Base-by-base conservation (phyloP, 2,888 invertebrate genomes). In the Tuberolachnus salignus region DNA sequence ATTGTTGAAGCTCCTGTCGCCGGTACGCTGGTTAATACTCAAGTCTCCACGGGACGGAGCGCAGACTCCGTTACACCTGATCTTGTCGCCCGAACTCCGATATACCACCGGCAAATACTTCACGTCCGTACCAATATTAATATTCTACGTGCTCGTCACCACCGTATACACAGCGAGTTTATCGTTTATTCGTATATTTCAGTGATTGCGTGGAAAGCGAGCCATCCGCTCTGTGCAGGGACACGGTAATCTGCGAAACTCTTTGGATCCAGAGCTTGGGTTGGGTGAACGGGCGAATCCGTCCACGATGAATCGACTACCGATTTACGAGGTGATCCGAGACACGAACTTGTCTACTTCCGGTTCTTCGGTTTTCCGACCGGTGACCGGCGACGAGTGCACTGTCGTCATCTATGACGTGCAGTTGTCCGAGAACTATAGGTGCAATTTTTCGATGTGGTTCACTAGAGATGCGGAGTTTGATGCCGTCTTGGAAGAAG, bases 321-420 rank as follows among this genome's bases (percentile, higher is more conserved):
- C 74, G 14, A 23, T 74, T 21, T 42, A 14, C 19, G 66, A 66
- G 44, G 23, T 66, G 23, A 6, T 53, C 21, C 46, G 69, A 59
- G 80, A 67, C 46, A 19, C 44, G 51, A 69, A 57, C n/a, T 64
- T 59, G 23, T 66, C 51, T n/a, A 70, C 23, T 21, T 11, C 34
- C 75, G 6, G 23, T 2, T 23, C 16, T 19, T 69, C 75, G 23
- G 14, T 82, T 59, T 70, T 64, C 73, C 49, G 59, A 67, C 34
- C 74, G 55, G 23, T 64, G 74, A 53, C 49, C 34, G 67, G 51
- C 53, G 66, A 73, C 66, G 63, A 55, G 71, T 66, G 80, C 51
- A 19, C 19, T 0, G 2, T 61, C 9, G 10, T 14, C 26, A 8
- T 72, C 46, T n/a, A 26, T 1, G 19, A 59, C 46, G 46, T 71